Conservation (phyloP, 2,888 invertebrate species). For the Lomographa bimaculata region DNA sequence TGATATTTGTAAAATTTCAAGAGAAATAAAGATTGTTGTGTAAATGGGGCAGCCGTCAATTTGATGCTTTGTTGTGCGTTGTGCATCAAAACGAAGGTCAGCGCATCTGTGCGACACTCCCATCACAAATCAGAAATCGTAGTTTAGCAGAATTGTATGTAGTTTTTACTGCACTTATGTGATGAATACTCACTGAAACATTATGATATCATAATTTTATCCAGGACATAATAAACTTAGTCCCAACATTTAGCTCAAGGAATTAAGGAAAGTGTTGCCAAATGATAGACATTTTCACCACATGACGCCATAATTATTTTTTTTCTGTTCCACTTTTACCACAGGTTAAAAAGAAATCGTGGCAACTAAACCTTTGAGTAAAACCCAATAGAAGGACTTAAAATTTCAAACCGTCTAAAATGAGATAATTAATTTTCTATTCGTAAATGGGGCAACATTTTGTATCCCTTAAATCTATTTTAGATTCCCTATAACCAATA, state of each 20-base stretch:
- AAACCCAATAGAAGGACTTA: no score
- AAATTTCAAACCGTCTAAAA: no score
- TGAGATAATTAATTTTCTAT: no score
- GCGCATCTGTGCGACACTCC: conserved; percentile 81
- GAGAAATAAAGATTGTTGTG: conserved; percentile 62
- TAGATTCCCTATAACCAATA: no score
- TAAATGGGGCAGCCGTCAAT: conserved; percentile 84
- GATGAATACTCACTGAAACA: conserved; percentile 78
- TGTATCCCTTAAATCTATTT: no score
- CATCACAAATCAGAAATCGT: conserved; percentile 52
- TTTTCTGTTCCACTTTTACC: conserved; percentile 15
- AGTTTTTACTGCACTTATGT: conserved; percentile 31
- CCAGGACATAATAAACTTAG: conserved; percentile 77
- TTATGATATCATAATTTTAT: conserved; percentile 62
- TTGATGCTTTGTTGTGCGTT: conserved; percentile 85
- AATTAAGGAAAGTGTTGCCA: conserved; percentile 68
- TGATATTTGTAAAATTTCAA: conserved; percentile 16
- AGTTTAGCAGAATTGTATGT: conserved; percentile 18
- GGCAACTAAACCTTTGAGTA: no score
- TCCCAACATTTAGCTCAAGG: conserved; percentile 77
- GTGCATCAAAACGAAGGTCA: conserved; percentile 85
- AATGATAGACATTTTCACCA: conserved; percentile 44
- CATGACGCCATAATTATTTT: conserved; percentile 45
- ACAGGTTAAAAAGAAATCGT: conserved; percentile 8
- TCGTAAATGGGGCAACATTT: no score